Evolutionary conservation across 2,888 invertebrate species (phyloP), one percentile per base, ranked within the genome.

Genomic region (Dysmachus trigonus): DNA sequence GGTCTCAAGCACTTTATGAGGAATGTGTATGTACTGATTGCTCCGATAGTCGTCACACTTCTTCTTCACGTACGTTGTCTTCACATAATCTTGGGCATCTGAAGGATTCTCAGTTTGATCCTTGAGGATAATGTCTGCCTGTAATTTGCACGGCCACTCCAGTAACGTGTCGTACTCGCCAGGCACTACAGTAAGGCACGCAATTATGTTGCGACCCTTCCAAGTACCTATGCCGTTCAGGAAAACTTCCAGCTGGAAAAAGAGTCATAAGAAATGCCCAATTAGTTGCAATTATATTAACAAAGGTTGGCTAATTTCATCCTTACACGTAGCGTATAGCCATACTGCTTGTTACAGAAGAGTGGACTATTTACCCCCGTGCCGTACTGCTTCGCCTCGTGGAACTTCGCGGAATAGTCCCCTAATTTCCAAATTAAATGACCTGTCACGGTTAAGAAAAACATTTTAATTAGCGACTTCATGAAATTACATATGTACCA

Each of bases 151-250:
- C 0, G 96, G 96, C 96, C 96, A 96, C 88, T 93, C 93, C 86
- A 96, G 91, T 79, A 96, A 90, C 0, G 95, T 92, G 92, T 96
- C 96, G 91, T 95, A 96, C 41, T 95, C 94, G 0, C 96, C 96
- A 2, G 94, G 93, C 38, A 96, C 92, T 0, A 96, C 94, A 74
- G 95, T 94, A 71, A 96, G 92, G 0, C 95, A 95, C 8, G 95
- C 94, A 71, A 96, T 95, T 79, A 96, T 91, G 90, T 96, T 95
- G 0, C 96, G 93, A 0, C 95, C 96, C 89, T 94, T 95, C 96
- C 96, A 96, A 87, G 95, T 95, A 47, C 96, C 96, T 81, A 95
- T 93, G 6, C 96, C 96, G 90, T 96, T 96, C 33, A 96, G 91
- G 90, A 94, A 94, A 1, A 96, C 90, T 89, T 96, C 94, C 31